phyloP scores from a whole-genome alignment of 2,888 invertebrate genomes.

The Sinhomidia bicolor region DNA sequence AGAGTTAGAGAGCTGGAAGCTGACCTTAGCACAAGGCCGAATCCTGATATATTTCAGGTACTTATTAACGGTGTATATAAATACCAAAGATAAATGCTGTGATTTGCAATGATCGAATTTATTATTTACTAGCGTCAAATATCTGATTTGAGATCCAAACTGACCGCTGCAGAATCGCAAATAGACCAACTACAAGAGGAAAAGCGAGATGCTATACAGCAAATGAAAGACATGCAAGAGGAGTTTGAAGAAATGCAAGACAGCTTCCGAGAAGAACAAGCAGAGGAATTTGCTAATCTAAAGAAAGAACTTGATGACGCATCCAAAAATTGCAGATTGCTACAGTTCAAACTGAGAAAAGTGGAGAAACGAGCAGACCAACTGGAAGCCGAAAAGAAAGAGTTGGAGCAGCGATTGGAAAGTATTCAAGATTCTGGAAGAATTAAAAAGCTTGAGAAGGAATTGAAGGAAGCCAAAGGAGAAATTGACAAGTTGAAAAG shows the following conservation, averaged over 20 bases:
- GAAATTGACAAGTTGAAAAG: slow-evolving; percentile 85
- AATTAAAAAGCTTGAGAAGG: slow-evolving; percentile 92
- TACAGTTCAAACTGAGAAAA: slow-evolving; percentile 98
- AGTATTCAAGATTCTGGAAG: slow-evolving; percentile 84
- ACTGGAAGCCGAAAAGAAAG: slow-evolving; percentile 91
- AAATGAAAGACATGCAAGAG: slow-evolving; percentile 95
- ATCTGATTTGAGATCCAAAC: slow-evolving; percentile 90
- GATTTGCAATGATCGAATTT: neutral
- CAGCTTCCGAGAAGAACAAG: slow-evolving; percentile 97
- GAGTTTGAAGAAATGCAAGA: slow-evolving; percentile 99
- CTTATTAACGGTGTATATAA: neutral
- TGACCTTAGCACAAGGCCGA: slow-evolving; percentile 84
- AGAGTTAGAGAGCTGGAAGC: slow-evolving; percentile 89
- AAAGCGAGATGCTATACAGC: slow-evolving; percentile 96
- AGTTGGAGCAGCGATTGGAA: slow-evolving; percentile 83
- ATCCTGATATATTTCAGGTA: slow-evolving; percentile 79
- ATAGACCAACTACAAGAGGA: slow-evolving; percentile 98
- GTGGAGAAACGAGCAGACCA: slow-evolving; percentile 94
- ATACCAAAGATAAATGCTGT: neutral
- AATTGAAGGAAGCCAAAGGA: slow-evolving; percentile 91
- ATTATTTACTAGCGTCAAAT: slow-evolving; percentile 85
- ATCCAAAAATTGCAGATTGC: slow-evolving; percentile 98
- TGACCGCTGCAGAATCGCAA: slow-evolving; percentile 93
- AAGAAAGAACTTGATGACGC: slow-evolving; percentile 98
- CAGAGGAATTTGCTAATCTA: slow-evolving; percentile 96